These are phyloP conservation scores for Otis tarda DNA, from an alignment of 2,113 vertebrate species.

Conservation along the genomic window DNA sequence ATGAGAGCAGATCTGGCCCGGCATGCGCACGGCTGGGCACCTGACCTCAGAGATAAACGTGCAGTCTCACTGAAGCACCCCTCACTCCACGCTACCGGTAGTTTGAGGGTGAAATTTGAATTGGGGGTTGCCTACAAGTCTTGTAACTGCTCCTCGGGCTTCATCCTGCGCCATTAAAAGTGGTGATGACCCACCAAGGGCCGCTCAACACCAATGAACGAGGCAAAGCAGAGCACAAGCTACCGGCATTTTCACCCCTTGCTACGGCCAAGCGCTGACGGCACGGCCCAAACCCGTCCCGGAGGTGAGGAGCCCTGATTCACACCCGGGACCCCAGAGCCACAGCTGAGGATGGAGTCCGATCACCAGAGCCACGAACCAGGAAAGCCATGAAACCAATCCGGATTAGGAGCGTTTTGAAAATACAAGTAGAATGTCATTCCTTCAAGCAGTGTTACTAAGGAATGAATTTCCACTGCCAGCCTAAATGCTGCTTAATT, in stretches of 20 bases:
- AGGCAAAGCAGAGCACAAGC: not conserved
- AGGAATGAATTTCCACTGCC: constrained; percentile 18
- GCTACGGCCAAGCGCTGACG: not conserved
- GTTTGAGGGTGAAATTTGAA: not conserved
- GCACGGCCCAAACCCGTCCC: not conserved
- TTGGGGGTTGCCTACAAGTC: not conserved
- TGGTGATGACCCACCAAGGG: not conserved
- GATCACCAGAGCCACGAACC: not conserved
- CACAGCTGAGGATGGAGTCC: not conserved
- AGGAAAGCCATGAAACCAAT: not conserved
- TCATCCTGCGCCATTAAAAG: not conserved
- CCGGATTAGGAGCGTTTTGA: not conserved
- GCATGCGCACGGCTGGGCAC: not conserved
- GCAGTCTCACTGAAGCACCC: not conserved
- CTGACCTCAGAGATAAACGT: not conserved
- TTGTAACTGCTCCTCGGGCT: not conserved
- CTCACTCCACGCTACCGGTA: not conserved
- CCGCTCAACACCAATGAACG: not conserved
- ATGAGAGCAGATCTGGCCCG: not conserved
- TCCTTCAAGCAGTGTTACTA: not conserved
- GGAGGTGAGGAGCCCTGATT: not conserved
- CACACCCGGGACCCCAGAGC: not conserved
- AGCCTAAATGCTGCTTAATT: constrained; percentile 22
- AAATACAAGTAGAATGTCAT: not conserved
- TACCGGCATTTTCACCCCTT: too few species aligned